Evolutionary conservation across 2,888 invertebrate species (phyloP).

Genomic region (Dione juno): DNA sequence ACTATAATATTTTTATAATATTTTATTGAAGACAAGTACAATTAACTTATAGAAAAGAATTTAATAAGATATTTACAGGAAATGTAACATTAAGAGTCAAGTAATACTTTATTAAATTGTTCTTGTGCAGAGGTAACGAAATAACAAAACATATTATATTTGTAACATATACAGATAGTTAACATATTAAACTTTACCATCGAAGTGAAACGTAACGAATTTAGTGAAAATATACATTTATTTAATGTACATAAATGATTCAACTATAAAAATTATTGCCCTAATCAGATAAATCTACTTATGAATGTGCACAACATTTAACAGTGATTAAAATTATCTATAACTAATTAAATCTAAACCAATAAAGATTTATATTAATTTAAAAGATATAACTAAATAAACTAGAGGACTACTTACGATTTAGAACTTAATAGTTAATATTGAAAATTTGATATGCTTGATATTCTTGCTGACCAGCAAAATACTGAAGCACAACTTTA

Average conservation of each 20-base stretch:
- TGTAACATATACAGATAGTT: slow-evolving; percentile 40
- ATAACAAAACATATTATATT: slow-evolving; percentile 39
- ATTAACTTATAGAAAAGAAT: slow-evolving; percentile 79
- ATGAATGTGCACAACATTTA: slow-evolving; percentile 83
- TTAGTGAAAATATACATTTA: slow-evolving; percentile 49
- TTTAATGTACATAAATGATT: slow-evolving; percentile 43
- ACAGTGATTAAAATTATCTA: slow-evolving; percentile 82
- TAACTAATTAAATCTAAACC: slow-evolving; percentile 69
- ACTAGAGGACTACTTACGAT: slow-evolving; percentile 64
- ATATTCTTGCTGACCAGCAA: slow-evolving; percentile 72
- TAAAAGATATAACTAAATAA: slow-evolving; percentile 61
- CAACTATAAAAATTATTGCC: slow-evolving; percentile 71
- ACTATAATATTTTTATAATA: slow-evolving; percentile 46
- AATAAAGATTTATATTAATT: slow-evolving; percentile 59
- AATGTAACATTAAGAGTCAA: slow-evolving; percentile 70
- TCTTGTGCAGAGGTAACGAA: slow-evolving; percentile 47
- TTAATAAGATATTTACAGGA: slow-evolving; percentile 79
- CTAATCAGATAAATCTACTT: slow-evolving; percentile 73
- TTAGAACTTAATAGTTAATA: slow-evolving; percentile 56
- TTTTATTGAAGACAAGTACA: slow-evolving; percentile 79
- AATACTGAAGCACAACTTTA: slow-evolving; percentile 54
- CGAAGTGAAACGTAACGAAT: slow-evolving; percentile 41
- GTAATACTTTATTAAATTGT: slow-evolving; percentile 59
- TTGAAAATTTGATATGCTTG: slow-evolving; percentile 75
- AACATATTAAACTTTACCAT: slow-evolving; percentile 36